These are phyloP conservation scores for Magallana ariakensis DNA, from an alignment of 1,140 invertebrate species.

Conservation along the genomic window DNA sequence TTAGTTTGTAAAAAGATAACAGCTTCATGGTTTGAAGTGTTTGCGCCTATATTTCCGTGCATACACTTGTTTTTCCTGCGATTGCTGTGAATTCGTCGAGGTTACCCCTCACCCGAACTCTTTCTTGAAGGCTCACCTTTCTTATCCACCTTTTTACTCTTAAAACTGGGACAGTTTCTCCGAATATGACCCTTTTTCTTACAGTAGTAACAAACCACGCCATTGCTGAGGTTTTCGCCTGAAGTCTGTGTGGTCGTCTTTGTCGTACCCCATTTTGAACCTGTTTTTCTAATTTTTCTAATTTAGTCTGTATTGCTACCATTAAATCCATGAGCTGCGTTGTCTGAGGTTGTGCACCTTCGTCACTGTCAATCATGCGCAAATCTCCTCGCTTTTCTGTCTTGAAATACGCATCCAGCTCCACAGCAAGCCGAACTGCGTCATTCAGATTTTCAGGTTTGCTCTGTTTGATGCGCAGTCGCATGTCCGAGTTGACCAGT, in stretches of 20 bases:
- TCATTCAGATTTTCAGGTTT: conserved; percentile 12
- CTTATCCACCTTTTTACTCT: not conserved
- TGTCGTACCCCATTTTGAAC: not conserved
- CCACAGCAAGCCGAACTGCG: conserved; percentile 13
- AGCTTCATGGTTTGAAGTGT: not conserved
- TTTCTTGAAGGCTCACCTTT: not conserved
- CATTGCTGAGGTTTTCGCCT: no score
- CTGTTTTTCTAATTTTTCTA: no score
- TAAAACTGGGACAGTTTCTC: not conserved
- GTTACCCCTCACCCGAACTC: no score
- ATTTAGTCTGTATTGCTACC: not conserved
- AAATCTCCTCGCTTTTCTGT: not conserved
- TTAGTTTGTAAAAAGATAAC: conserved; percentile 2
- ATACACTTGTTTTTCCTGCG: no score
- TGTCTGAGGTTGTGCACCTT: not conserved
- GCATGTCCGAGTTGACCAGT: not conserved
- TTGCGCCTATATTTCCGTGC: not conserved
- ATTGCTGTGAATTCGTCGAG: no score
- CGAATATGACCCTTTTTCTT: not conserved
- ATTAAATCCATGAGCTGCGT: not conserved
- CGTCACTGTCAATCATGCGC: not conserved
- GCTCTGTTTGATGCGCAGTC: conserved; percentile 36
- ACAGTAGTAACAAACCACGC: not conserved
- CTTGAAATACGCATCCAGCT: conserved; percentile 6
- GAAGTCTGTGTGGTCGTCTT: no score